Percentiles rank a stretch among this genome's conserved stretches.
Conservation (phyloP, 1,140 invertebrate species). For the Stratiolaelaps scimitus region DNA sequence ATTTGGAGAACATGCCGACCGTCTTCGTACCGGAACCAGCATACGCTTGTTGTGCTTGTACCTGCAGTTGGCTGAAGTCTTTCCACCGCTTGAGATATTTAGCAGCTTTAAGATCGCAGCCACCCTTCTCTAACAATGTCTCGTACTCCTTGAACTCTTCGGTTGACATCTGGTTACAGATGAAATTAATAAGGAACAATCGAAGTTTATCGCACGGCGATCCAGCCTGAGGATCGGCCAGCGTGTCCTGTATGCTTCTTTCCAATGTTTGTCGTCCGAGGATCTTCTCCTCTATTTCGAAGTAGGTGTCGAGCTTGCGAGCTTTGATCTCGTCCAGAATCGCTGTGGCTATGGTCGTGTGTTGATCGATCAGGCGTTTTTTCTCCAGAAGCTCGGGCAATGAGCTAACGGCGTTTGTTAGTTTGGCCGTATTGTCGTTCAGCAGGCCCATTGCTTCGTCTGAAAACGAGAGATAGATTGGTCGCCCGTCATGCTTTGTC, state of each 20-base stretch:
- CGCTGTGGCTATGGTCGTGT: constrained; percentile 90
- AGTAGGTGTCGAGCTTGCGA: constrained; percentile 82
- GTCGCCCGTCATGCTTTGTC: no score
- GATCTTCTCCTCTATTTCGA: constrained; percentile 95
- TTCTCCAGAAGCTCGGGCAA: constrained; percentile 91
- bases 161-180: constrained; percentile 68
- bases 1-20: constrained; percentile 93
- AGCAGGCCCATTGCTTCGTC: constrained; percentile 55
- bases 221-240: constrained; percentile 72
- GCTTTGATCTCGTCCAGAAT: constrained; percentile 78
- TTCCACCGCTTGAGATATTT: constrained; percentile 82
- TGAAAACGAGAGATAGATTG: constrained; percentile 28
- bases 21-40: constrained; percentile 91
- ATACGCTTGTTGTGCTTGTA: constrained; percentile 45
- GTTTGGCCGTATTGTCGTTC: constrained; percentile 79
- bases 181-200: constrained; percentile 85
- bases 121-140: constrained; percentile 57
- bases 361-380: constrained; percentile 94
- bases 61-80: constrained; percentile 33
- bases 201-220: constrained; percentile 82
- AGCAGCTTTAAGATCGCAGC: constrained; percentile 69
- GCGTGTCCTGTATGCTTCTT: constrained; percentile 60
- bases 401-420: constrained; percentile 80
- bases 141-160: constrained; percentile 69
- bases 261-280: constrained; percentile 52